Conservation (phyloP, 2,113 vertebrate genomes). For the Myiagra hebetior region DNA sequence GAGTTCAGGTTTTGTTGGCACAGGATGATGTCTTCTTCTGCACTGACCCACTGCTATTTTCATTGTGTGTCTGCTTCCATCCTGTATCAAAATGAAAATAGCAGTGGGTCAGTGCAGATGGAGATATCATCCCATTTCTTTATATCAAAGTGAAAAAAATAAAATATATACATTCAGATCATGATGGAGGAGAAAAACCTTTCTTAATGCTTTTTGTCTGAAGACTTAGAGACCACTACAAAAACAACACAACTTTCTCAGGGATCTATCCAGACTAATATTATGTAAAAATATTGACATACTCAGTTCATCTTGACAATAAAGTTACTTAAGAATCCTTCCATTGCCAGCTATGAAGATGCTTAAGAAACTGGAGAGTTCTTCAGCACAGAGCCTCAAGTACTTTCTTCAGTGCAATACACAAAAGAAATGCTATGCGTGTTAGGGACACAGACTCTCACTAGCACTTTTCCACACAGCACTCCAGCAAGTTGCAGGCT, state of each 20-base stretch:
- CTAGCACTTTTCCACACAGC: not conserved
- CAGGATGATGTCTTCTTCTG: not conserved
- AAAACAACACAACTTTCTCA: not conserved
- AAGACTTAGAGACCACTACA: not conserved
- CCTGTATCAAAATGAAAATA: not conserved
- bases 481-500: not conserved
- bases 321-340: not conserved
- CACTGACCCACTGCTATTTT: not conserved
- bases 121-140: not conserved
- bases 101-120: not conserved
- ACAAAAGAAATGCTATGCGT: accelerated
- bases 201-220: not conserved
- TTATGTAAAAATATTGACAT: not conserved
- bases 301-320: not conserved
- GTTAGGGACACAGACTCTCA: not conserved
- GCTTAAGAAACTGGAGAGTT: not conserved
- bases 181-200: not conserved
- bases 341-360: not conserved
- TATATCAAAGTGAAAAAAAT: not conserved
- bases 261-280: not conserved
- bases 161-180: not conserved
- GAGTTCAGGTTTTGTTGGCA: not conserved
- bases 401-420: not conserved
- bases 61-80: not conserved
- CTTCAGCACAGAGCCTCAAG: not conserved